phyloP scores from a whole-genome alignment of 2,113 vertebrate genomes.

The Plecotus auritus region DNA sequence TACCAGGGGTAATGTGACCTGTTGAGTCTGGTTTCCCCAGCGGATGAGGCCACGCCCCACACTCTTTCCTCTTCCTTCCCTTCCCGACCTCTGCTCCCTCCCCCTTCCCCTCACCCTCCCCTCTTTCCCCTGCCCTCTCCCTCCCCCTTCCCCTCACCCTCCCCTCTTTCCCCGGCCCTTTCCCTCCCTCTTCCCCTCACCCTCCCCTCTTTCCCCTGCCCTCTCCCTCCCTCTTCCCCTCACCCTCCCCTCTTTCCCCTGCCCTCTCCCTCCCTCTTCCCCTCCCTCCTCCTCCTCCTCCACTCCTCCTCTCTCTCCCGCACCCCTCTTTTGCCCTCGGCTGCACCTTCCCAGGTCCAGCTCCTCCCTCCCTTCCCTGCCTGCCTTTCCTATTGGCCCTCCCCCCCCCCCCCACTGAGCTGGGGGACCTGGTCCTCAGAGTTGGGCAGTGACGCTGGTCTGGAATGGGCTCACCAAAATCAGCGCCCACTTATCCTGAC shows the following conservation, averaged over 20 bases:
- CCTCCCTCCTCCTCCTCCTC: fast-evolving
- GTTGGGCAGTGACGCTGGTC: neutral
- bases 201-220: neutral
- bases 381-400: neutral
- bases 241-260: neutral
- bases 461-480: fast-evolving
- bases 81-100: no score
- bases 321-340: neutral
- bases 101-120: fast-evolving
- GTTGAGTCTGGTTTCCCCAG: neutral
- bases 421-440: neutral
- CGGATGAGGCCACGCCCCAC: neutral
- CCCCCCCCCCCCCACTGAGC: neutral
- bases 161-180: neutral
- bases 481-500: fast-evolving
- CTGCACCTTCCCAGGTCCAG: neutral
- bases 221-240: no score
- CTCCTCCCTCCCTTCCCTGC: neutral
- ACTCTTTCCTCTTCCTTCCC: neutral
- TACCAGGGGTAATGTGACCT: neutral
- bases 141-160: fast-evolving
- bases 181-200: fast-evolving
- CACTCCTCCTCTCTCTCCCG: neutral
- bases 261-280: no score
- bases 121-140: neutral